Evolutionary conservation across 2,113 vertebrate genomes (phyloP).

Genomic region (Trogon melanurus): DNA sequence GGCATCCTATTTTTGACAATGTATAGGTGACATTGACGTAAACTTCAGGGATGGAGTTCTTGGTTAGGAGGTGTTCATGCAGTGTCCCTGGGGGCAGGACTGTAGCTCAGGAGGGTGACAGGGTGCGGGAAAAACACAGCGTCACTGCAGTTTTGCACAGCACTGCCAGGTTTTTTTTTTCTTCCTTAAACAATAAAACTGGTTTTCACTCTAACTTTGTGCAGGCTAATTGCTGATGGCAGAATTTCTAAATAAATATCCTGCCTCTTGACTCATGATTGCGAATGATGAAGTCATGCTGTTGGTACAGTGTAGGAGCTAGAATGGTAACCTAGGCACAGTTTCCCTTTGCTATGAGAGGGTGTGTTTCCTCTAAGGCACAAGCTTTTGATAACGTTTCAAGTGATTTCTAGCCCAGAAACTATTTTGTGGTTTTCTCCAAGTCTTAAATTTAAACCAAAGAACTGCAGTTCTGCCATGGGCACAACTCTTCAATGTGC

Average conservation of each 20-base stretch:
- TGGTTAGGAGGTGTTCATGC: background rate
- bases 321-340: background rate
- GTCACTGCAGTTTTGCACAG: background rate
- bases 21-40: background rate
- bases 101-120: background rate
- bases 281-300: constrained; percentile 36
- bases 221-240: background rate
- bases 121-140: background rate
- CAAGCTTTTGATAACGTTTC: background rate
- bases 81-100: background rate
- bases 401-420: background rate
- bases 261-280: constrained; percentile 35
- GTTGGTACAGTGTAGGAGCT: background rate
- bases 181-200: constrained; percentile 25
- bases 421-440: fast-evolving
- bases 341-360: background rate
- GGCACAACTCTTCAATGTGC: background rate
- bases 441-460: background rate
- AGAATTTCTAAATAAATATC: constrained; percentile 40
- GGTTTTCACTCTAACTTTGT: background rate
- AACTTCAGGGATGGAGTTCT: background rate
- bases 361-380: background rate
- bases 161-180: background rate
- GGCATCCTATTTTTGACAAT: background rate
- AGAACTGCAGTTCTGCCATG: background rate